Evolutionary conservation across 2,113 vertebrate genomes (phyloP).

Genomic region (Lucifuga dentata): DNA sequence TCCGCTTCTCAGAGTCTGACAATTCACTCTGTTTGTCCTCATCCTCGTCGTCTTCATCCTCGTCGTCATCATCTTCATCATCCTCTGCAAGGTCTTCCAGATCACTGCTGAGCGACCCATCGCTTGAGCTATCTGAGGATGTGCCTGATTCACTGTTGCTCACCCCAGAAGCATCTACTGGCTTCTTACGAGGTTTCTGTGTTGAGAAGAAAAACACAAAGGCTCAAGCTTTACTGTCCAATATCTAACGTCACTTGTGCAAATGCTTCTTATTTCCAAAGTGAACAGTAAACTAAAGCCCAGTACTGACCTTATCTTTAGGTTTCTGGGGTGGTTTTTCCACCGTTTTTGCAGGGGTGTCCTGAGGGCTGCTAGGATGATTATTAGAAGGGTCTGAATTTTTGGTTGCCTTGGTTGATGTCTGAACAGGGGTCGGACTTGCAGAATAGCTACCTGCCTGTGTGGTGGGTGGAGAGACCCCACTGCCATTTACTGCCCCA

Average conservation of each 20-base stretch:
- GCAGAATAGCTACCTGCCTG: conserved; percentile 82
- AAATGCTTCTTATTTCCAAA: background rate
- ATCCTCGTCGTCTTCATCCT: conserved; percentile 89
- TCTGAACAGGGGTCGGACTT: conserved; percentile 81
- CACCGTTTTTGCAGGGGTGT: conserved; percentile 84
- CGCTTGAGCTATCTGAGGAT: conserved; percentile 94
- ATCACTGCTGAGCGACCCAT: conserved; percentile 95
- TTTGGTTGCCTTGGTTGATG: conserved; percentile 84
- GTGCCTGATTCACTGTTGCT: conserved; percentile 96
- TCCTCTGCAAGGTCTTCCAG: conserved; percentile 95
- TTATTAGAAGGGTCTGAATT: conserved; percentile 81
- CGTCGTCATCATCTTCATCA: conserved; percentile 89
- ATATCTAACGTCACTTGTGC: background rate
- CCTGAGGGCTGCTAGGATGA: conserved; percentile 84
- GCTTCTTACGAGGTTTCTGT: conserved; percentile 92
- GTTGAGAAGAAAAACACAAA: conserved; percentile 10
- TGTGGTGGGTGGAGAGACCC: conserved; percentile 83
- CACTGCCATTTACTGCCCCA: conserved; percentile 92
- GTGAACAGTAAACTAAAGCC: background rate
- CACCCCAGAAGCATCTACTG: conserved; percentile 87
- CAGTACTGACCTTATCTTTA: conserved; percentile 91
- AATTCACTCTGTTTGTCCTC: conserved; percentile 92
- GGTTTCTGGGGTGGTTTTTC: conserved; percentile 87
- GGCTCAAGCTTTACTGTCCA: conserved; percentile 6
- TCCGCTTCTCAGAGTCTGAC: conserved; percentile 91